Evolutionary conservation across 2,888 invertebrate genomes (phyloP).

Genomic region (Drosophila longiperda): DNA sequence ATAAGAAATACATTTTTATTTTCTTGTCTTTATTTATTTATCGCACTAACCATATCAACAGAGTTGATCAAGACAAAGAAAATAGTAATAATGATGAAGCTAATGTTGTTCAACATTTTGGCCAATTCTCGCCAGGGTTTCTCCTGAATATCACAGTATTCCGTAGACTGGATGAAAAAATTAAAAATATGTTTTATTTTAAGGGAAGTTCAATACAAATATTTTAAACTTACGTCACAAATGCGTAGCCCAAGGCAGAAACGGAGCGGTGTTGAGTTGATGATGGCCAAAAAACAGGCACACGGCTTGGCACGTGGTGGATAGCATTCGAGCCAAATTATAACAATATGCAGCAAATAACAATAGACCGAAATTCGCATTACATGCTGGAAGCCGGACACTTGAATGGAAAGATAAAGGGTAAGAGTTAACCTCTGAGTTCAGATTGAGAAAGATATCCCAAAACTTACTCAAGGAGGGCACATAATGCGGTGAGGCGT

Average conservation of each 20-base stretch:
- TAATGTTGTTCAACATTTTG: slow-evolving; percentile 75
- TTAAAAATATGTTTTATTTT: not conserved
- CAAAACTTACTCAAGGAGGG: slow-evolving; percentile 78
- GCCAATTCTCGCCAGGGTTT: slow-evolving; percentile 82
- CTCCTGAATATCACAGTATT: slow-evolving; percentile 73
- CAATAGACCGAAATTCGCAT: slow-evolving; percentile 72
- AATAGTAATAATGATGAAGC: slow-evolving; percentile 66
- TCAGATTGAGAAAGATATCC: not conserved
- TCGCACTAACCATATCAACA: slow-evolving; percentile 5
- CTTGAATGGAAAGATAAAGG: slow-evolving; percentile 44
- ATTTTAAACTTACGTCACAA: slow-evolving; percentile 72
- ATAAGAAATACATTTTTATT: not conserved
- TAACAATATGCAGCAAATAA: slow-evolving; percentile 78
- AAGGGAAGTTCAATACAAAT: accelerated
- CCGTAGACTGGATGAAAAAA: slow-evolving; percentile 64
- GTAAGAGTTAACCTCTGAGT: too few species aligned
- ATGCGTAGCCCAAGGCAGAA: slow-evolving; percentile 73
- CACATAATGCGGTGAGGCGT: slow-evolving; percentile 81
- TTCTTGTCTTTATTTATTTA: not conserved
- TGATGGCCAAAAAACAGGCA: slow-evolving; percentile 54
- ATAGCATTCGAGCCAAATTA: slow-evolving; percentile 81
- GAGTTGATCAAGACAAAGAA: slow-evolving; percentile 58
- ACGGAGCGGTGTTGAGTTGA: slow-evolving; percentile 74
- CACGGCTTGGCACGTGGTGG: slow-evolving; percentile 77
- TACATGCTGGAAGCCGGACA: slow-evolving; percentile 76